Conservation (phyloP, 1,140 invertebrate genomes). For the Drosophila bocqueti region DNA sequence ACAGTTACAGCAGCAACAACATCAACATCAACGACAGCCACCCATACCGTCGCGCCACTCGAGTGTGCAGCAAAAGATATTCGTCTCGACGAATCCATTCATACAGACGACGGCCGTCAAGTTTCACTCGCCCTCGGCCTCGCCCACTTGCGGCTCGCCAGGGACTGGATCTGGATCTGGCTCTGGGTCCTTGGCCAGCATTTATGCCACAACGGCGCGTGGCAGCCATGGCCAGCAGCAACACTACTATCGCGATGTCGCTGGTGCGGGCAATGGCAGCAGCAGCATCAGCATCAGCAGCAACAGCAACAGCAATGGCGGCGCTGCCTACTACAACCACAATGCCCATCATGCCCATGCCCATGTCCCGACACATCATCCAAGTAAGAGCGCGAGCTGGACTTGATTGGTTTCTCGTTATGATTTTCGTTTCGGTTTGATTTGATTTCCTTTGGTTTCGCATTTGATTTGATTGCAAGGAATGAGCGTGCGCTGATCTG, state of each 20-base stretch:
- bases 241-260: constrained; percentile 67
- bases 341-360: constrained; percentile 53
- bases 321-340: constrained; percentile 62
- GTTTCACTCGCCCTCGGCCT: constrained; percentile 78
- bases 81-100: constrained; percentile 85
- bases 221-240: constrained; percentile 57
- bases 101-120: constrained; percentile 84
- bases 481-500: constrained; percentile 49
- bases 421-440: constrained; percentile 34
- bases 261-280: constrained; percentile 61
- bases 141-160: constrained; percentile 76
- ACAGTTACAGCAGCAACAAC: constrained; percentile 54
- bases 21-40: constrained; percentile 71
- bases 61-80: constrained; percentile 84
- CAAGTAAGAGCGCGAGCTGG: constrained; percentile 79
- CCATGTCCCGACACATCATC: constrained; percentile 67
- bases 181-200: constrained; percentile 56
- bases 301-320: constrained; percentile 72
- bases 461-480: constrained; percentile 53
- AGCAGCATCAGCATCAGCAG: constrained; percentile 65
- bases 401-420: constrained; percentile 38
- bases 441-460: constrained; percentile 36
- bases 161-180: constrained; percentile 31
- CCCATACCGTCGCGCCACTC: constrained; percentile 80
- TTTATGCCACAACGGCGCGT: constrained; percentile 74